phyloP scores from a whole-genome alignment of 2,797 vertebrate genomes.

The Siniperca obscura region DNA sequence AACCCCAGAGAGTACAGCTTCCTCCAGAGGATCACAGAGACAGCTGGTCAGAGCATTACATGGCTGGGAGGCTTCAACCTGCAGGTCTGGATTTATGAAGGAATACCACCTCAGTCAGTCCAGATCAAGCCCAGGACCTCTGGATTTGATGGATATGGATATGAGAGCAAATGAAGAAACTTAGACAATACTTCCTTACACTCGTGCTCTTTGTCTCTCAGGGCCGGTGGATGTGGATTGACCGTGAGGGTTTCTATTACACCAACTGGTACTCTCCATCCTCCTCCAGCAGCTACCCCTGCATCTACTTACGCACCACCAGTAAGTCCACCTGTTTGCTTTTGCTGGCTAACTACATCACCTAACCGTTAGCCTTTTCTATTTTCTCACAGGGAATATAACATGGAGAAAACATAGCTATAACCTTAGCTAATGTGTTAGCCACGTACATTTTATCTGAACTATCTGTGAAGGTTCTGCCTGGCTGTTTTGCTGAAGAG shows the following conservation, averaged over 20 bases:
- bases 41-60: not conserved
- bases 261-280: not conserved
- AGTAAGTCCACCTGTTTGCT: constrained; percentile 8
- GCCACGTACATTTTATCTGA: too few relatives aligned
- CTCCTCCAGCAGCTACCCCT: not conserved
- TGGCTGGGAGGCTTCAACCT: constrained; percentile 59
- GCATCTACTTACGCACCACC: not conserved
- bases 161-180: not conserved
- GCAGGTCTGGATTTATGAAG: constrained; percentile 31
- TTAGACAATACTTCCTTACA: not conserved
- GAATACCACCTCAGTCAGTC: not conserved
- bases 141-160: not conserved
- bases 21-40: constrained; percentile 30
- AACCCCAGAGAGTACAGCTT: constrained; percentile 31
- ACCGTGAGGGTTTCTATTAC: constrained; percentile 30
- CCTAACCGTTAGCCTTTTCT: too few relatives aligned
- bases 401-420: not conserved
- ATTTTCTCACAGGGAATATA: not conserved
- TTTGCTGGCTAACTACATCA: not conserved
- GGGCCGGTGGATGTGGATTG: constrained; percentile 30
- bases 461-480: not conserved
- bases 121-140: not conserved
- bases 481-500: not conserved
- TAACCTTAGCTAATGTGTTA: not conserved
- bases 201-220: constrained; percentile 9